Percentiles rank a stretch among this genome's conserved stretches.
Evolutionary conservation across 2,888 invertebrate species (phyloP).

Genomic region (Spisula solida): DNA sequence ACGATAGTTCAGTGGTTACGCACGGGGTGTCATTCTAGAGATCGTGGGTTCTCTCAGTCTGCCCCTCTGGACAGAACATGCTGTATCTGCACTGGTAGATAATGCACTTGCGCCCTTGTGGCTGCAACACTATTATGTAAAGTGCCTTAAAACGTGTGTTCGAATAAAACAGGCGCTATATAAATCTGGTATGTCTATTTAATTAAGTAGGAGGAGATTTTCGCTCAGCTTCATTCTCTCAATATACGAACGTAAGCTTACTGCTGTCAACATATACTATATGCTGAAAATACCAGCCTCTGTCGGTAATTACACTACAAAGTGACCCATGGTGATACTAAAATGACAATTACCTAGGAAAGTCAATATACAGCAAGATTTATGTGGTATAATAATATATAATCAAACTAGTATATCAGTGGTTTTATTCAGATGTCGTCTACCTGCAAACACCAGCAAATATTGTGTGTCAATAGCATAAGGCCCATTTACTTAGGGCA

Average conservation of each 20-base stretch:
- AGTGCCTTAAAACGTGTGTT: too few relatives aligned
- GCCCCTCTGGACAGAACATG: too few relatives aligned
- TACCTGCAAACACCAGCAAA: background rate
- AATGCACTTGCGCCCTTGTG: too few relatives aligned
- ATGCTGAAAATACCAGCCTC: background rate
- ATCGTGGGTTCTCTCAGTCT: too few relatives aligned
- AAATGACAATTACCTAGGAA: background rate
- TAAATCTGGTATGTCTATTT: too few relatives aligned
- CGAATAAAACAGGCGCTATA: too few relatives aligned
- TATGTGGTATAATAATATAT: background rate
- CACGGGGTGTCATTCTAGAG: too few relatives aligned
- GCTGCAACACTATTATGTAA: too few relatives aligned
- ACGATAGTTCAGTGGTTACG: too few relatives aligned
- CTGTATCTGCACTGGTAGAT: too few relatives aligned
- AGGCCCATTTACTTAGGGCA: background rate
- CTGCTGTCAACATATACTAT: slow-evolving; percentile 5
- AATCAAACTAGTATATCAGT: background rate
- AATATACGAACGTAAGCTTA: background rate
- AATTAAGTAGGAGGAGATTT: too few relatives aligned
- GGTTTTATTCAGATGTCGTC: background rate
- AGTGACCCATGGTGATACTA: background rate
- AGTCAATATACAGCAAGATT: background rate
- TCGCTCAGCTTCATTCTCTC: background rate
- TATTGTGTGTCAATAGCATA: background rate
- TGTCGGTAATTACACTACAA: background rate